A percentile compares a stretch with the other conserved stretches of the same genome.
Conservation (phyloP, 2,797 vertebrate species). For the Phylloscopus collybita region DNA sequence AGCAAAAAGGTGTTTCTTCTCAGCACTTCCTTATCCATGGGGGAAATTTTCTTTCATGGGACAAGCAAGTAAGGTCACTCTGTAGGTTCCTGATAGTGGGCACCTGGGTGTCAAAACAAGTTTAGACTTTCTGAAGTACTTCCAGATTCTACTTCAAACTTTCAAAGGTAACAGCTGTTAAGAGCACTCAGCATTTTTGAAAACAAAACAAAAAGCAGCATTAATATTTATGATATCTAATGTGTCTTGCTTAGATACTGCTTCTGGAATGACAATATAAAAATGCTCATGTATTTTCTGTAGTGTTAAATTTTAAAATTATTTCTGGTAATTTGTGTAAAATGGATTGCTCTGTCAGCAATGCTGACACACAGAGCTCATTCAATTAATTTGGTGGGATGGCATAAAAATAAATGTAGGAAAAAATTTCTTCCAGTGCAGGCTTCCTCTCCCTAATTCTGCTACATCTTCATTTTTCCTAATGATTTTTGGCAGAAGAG, state of each 20-base stretch:
- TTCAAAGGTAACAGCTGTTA: background rate
- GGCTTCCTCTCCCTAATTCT: background rate
- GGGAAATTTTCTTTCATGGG: background rate
- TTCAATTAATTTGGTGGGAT: background rate
- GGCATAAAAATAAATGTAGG: background rate
- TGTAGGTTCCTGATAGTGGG: background rate
- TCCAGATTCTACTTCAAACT: background rate
- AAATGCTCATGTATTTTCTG: background rate
- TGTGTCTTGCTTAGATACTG: background rate
- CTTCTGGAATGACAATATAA: background rate
- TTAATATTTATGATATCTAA: background rate
- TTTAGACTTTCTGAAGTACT: background rate
- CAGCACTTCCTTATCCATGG: background rate
- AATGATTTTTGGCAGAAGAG: constrained; percentile 1
- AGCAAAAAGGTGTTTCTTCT: background rate
- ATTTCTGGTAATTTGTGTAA: background rate
- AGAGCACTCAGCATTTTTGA: background rate
- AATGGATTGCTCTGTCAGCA: background rate
- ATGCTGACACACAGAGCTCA: background rate
- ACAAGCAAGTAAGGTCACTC: background rate
- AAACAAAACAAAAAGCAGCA: background rate
- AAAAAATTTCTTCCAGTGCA: background rate
- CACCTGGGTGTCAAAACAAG: background rate
- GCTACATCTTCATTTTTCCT: background rate
- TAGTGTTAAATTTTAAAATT: background rate